Base-by-base conservation (phyloP, 2,113 vertebrate species). In the Emydura subglobosa region DNA sequence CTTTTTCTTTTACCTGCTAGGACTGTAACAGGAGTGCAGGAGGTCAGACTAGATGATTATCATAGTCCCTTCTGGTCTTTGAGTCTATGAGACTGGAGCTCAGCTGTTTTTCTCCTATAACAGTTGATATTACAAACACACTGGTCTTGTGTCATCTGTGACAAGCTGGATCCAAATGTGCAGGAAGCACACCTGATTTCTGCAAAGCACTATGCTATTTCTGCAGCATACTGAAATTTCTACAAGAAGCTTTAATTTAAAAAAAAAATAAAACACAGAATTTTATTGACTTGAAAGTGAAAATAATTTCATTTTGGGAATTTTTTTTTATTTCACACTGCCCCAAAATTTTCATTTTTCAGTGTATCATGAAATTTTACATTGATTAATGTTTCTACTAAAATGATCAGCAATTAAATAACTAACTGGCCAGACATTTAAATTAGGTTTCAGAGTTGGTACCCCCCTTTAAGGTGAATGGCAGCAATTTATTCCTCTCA, bases 341-440 rank as follows among this genome's bases (percentile, higher is more conserved):
- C 25, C 47, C 4, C n/a, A n/a, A 83, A 83, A 5, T 82, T 74
- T 81, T 55, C 51, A 34, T 72, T 94, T 89, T 87, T 68, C 39
- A 72, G 59, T 0, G 0, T 0, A 3, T n/a, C 22, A 39, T 50
- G 74, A 84, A 88, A 88, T 39, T 81, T 68, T 21, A 57, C 29
- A 54, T 74, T 0, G 0, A 90, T 95, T 91, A 95, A 94, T 93
- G n/a, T 22, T 72, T 39, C 59, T 39, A 72, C n/a, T 72, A 72
- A 72, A 72, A 39, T 39, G n/a, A 72, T 72, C 68, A 72, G n/a
- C 95, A 93, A 74, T 86, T 85, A 91, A 95, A 94, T 42, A 74
- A 85, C 85, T 97, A 95, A 92, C 93, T 90, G 19, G 57, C 91
- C 85, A 86, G 81, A 91, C 79, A 92, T 95, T 92, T 96, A 92